Conservation (phyloP, 2,113 vertebrate genomes). For the Cyprinus carpio region DNA sequence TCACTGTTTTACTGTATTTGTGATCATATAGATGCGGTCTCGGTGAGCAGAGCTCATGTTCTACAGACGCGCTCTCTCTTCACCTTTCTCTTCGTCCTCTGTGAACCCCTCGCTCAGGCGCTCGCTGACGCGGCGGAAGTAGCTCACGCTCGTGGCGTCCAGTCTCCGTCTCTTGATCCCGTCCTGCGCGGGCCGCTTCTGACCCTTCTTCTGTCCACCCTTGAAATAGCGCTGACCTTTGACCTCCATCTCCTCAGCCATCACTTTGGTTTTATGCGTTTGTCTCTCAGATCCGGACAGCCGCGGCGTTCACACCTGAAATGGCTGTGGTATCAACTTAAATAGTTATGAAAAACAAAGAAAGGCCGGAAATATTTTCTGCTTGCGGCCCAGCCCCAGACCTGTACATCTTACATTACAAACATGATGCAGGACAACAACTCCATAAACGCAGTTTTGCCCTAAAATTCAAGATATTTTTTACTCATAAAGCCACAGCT, state of each 20-base stretch:
- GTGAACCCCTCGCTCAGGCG: conserved; percentile 76
- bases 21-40: too few relatives aligned
- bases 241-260: conserved; percentile 62
- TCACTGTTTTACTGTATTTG: too few relatives aligned
- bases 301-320: neutral
- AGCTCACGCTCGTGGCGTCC: conserved; percentile 78
- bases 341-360: too few relatives aligned
- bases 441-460: too few relatives aligned
- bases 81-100: conserved; percentile 80
- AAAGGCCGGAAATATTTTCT: too few relatives aligned
- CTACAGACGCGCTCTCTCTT: neutral
- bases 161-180: conserved; percentile 59
- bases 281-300: neutral
- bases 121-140: conserved; percentile 81
- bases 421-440: too few relatives aligned
- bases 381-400: too few relatives aligned
- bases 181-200: neutral
- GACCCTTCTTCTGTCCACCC: conserved; percentile 25
- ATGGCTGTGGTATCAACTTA: too few relatives aligned
- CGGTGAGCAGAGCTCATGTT: too few relatives aligned
- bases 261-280: conserved; percentile 26
- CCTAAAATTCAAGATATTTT: too few relatives aligned
- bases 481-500: too few relatives aligned
- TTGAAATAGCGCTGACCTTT: conserved; percentile 41
- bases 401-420: too few relatives aligned